Evolutionary conservation across 2,888 invertebrate genomes (phyloP).

Genomic region (Ophioninae sp.): DNA sequence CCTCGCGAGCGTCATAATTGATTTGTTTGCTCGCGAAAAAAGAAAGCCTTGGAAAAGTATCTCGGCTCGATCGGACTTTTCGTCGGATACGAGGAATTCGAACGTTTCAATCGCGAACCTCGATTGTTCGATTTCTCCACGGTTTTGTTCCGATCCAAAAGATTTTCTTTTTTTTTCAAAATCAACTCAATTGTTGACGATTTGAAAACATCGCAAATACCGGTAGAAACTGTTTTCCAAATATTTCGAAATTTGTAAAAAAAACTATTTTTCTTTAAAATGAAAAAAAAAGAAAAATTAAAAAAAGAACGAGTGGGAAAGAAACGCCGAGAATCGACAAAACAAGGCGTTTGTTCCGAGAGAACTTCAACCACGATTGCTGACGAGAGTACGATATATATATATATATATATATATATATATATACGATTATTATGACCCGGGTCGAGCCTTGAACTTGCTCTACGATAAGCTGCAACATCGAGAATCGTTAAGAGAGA

Average conservation of each 20-base stretch:
- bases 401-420: slow-evolving; percentile 70
- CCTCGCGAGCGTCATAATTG: slow-evolving; percentile 69
- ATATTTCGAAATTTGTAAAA: background rate
- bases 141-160: no score
- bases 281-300: background rate
- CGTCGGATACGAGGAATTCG: no score
- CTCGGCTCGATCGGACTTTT: slow-evolving; percentile 57
- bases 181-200: no score
- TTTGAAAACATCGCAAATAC: no score
- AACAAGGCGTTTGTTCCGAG: slow-evolving; percentile 74
- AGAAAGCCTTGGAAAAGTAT: slow-evolving; percentile 41
- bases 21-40: slow-evolving; percentile 74
- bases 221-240: background rate
- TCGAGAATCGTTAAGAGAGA: slow-evolving; percentile 52
- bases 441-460: slow-evolving; percentile 80
- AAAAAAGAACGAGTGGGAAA: slow-evolving; percentile 28
- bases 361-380: slow-evolving; percentile 56
- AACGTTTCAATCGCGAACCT: no score
- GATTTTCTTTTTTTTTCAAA: no score
- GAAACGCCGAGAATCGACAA: slow-evolving; percentile 65
- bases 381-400: slow-evolving; percentile 70
- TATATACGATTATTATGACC: slow-evolving; percentile 78
- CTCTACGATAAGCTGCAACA: slow-evolving; percentile 76
- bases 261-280: background rate
- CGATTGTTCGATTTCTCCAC: no score